phyloP scores from a whole-genome alignment of 2,113 vertebrate species.

The Serinus canaria region DNA sequence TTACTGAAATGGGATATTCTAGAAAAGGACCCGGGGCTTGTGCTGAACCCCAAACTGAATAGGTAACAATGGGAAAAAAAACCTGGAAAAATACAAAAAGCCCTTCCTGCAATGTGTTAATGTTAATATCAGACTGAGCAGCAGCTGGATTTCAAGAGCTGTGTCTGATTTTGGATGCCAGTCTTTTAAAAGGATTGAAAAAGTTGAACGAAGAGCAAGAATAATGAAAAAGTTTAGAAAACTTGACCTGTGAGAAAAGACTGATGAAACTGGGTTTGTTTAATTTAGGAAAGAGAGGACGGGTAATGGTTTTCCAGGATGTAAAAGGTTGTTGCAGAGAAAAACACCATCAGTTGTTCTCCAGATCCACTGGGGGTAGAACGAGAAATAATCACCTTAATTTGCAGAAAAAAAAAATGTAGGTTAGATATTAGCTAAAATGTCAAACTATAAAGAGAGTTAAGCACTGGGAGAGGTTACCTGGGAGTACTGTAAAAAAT shows the following conservation, averaged over 20 bases:
- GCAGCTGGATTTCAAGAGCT: neutral
- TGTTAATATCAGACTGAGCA: neutral
- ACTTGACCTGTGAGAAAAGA: slow-evolving; percentile 14
- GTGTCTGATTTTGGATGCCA: neutral
- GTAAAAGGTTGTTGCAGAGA: slow-evolving; percentile 51
- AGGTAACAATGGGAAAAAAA: neutral
- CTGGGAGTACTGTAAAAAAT: slow-evolving; percentile 14
- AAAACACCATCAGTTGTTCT: slow-evolving; percentile 60
- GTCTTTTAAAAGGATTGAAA: neutral
- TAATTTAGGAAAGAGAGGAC: slow-evolving; percentile 32
- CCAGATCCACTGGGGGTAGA: slow-evolving; percentile 57
- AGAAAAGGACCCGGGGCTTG: neutral
- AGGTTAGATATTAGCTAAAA: slow-evolving; percentile 62
- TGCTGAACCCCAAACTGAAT: neutral
- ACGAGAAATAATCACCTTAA: slow-evolving; percentile 59
- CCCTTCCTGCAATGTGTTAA: neutral
- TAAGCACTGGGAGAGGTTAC: slow-evolving; percentile 45
- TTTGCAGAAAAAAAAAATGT: slow-evolving; percentile 56
- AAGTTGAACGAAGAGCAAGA: neutral
- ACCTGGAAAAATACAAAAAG: neutral
- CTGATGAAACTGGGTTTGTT: slow-evolving; percentile 46
- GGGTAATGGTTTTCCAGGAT: slow-evolving; percentile 51
- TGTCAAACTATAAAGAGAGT: slow-evolving; percentile 64
- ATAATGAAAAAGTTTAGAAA: neutral
- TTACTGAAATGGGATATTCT: neutral